Percentiles rank a stretch among this genome's conserved stretches.
Conservation (phyloP, 35 echinoderm and acorn worm species). For the Apostichopus parvimensis region DNA sequence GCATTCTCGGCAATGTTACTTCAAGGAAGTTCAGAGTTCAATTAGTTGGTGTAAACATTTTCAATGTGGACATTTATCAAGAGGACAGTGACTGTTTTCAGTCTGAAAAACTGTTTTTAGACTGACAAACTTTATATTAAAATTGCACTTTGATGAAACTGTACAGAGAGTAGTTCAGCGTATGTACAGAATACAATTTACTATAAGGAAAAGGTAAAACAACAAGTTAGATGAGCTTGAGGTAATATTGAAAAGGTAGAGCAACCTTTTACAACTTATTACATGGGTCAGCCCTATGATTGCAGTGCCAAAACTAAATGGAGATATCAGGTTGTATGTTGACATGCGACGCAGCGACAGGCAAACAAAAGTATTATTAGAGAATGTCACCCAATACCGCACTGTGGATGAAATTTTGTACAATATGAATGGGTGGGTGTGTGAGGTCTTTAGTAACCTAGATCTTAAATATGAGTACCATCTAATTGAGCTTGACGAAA, state of each 20-base stretch:
- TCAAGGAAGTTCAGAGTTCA: slow-evolving; percentile 37
- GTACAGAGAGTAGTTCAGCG: slow-evolving; percentile 69
- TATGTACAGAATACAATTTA: slow-evolving; percentile 63
- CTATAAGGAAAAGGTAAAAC: slow-evolving; percentile 37
- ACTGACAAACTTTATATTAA: slow-evolving; percentile 55
- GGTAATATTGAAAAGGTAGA: slow-evolving; percentile 78
- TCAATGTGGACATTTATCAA: slow-evolving; percentile 18
- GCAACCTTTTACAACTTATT: slow-evolving; percentile 53
- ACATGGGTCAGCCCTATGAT: slow-evolving; percentile 77
- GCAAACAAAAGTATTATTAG: slow-evolving; percentile 62
- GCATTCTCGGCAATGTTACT: slow-evolving; percentile 44
- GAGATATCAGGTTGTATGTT: slow-evolving; percentile 69
- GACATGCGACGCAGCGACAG: slow-evolving; percentile 57
- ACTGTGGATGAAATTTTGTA: slow-evolving; percentile 80
- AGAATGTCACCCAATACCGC: slow-evolving; percentile 65
- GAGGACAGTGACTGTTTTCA: slow-evolving; percentile 52
- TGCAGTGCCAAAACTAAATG: slow-evolving; percentile 81
- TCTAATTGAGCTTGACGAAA: slow-evolving; percentile 71
- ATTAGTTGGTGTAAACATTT: slow-evolving; percentile 34
- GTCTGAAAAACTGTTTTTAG: not conserved
- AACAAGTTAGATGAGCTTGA: slow-evolving; percentile 71
- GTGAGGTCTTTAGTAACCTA: slow-evolving; percentile 72
- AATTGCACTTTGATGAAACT: slow-evolving; percentile 54
- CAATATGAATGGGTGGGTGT: slow-evolving; percentile 57
- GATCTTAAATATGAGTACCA: slow-evolving; percentile 77